Base-by-base conservation (phyloP, 2,888 invertebrate genomes). In the Pocota personata region DNA sequence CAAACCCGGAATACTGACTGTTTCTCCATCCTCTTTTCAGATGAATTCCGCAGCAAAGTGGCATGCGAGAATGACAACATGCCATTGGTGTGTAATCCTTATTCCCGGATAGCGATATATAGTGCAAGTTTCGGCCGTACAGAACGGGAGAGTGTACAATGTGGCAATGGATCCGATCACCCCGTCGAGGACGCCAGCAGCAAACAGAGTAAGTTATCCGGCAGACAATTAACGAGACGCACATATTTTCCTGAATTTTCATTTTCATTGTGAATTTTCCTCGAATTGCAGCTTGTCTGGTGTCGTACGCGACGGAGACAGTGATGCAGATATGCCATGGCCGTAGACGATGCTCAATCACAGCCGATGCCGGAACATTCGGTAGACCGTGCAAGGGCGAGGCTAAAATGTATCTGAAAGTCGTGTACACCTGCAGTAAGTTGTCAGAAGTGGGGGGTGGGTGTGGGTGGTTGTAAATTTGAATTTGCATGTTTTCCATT, bases 1-100 rank as follows among this genome's bases (percentile, higher is more conserved):
- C 40, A 46, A 6, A 46, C 43, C n/a, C 24, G 16, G 12, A 19
- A 14, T 5, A 24, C 76, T 69, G 43, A 62, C 73, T 82, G 58
- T 57, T 58, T 37, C 24, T 55, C 40, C 66, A 24, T 71, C 43
- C 64, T 80, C 57, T 78, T 94, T 94, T 89, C 95, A 98, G 98
- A 97, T 93, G 97, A 98, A 92, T 98, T 98, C 93, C 95, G 97
- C 87, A 98, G 97, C 92, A 97, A 97, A 94, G 96, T 97, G 90
- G 97, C 97, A 87, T 99, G 98, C 93, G 97, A 98, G 92, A 97
- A 97, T 91, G 97, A 98, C 90, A 95, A 96, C 89, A 95, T 98
- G 90, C 96, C 96, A 91, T 94, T 99, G 90, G 95, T 96, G 91
- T 98, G 98, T 93, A 95, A 96, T 93, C 96, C 96, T 60, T 96